Base-by-base conservation (phyloP, 2,888 invertebrate species). In the Clepsis dumicolana region DNA sequence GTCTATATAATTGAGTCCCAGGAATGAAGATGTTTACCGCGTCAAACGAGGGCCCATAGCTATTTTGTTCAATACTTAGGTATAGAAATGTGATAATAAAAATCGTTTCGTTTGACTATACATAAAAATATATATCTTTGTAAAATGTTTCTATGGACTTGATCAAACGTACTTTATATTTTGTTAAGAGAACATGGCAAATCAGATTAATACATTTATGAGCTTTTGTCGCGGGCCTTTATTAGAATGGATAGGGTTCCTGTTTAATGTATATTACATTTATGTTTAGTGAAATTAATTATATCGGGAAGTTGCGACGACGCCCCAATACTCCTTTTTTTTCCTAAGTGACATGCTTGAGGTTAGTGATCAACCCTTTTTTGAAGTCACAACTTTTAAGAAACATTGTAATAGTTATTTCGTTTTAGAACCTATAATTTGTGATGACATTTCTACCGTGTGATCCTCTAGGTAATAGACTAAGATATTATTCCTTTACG, bases 121-220 rank as follows among this genome's bases (percentile, higher is more conserved):
- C 41, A 41, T 41, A 41, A 16, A 41, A 41, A 16, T 35, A 35
- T 35, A 14, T 14, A 0, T 12, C 35, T 12, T 10, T 35, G 12
- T 14, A 35, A 35, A 14, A 35, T 35, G 14, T 35, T 21, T 48
- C 1, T 48, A 48, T 21, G 21, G 48, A 12, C 12, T 21, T 48
- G 48, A 48, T 48, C 12, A 48, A 48, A 48, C 52, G 24, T 72
- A 48, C 76, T 74, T 73, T 54, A 68, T 75, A 75, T 78, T 72
- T 18, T 44, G 44, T 72, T 27, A 72, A 60, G 61, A 71, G 52
- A 70, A 73, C 73, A 75, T 72, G n/a, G n/a, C 52, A 12, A 21
- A 21, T 21, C 10, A 10, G 48, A 48, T 21, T 48, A 41, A 4
- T n/a, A 21, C 18, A 12, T 12, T 21, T 12, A 21, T 48, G 12